Conservation (phyloP, 2,888 invertebrate genomes). For the Gymnoscelis rufifasciata region DNA sequence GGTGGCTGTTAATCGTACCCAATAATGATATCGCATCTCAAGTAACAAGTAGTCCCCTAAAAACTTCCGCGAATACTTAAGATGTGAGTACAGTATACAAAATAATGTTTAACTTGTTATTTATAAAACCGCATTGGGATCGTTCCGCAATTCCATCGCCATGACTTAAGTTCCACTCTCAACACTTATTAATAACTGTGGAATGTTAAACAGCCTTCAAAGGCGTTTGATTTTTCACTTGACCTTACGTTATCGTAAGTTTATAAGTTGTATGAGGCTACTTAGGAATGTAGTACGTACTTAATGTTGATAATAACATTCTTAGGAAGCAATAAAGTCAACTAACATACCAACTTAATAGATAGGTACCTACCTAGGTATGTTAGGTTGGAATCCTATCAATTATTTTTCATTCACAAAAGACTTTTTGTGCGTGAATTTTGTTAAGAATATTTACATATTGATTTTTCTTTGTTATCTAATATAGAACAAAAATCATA, state of each 20-base stretch:
- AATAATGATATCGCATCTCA: too few species aligned
- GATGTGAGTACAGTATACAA: neutral
- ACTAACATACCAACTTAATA: too few species aligned
- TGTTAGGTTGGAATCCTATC: constrained; percentile 45
- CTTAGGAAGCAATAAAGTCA: constrained; percentile 44
- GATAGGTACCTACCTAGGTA: constrained; percentile 37
- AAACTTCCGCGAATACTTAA: neutral
- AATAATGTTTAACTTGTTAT: constrained; percentile 1
- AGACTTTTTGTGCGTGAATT: too few species aligned
- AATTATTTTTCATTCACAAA: constrained; percentile 37
- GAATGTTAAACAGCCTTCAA: constrained; percentile 53
- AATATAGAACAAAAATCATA: too few species aligned
- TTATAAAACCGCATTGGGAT: constrained; percentile 31
- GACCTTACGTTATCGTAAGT: constrained; percentile 42
- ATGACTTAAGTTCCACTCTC: constrained; percentile 38
- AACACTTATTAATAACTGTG: constrained; percentile 50
- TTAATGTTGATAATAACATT: constrained; percentile 50
- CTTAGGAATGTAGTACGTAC: constrained; percentile 43
- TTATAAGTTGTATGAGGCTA: constrained; percentile 31
- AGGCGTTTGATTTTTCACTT: constrained; percentile 52
- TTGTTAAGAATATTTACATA: too few species aligned
- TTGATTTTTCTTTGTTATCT: too few species aligned
- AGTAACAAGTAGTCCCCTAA: too few species aligned
- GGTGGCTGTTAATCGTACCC: too few species aligned
- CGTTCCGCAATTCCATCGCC: constrained; percentile 44